phyloP scores from a whole-genome alignment of 2,113 vertebrate genomes.

The Bolborhynchus lineola region DNA sequence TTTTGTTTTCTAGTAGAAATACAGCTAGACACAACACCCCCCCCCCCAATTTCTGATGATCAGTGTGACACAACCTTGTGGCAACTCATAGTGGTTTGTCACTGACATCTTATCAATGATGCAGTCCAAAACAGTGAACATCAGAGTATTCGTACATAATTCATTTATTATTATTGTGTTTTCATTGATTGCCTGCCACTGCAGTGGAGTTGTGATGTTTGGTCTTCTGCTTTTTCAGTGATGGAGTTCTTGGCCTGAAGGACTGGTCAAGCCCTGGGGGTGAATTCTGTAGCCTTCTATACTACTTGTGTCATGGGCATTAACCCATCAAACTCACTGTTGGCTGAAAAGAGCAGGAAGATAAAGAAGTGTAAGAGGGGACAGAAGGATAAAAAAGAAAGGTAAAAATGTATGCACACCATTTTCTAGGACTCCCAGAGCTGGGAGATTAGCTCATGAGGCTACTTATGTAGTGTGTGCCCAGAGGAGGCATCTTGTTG shows the following conservation, averaged over 20 bases:
- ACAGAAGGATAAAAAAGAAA: not conserved
- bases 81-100: not conserved
- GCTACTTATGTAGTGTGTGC: not conserved
- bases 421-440: not conserved
- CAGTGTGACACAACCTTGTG: not conserved
- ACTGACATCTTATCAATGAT: not conserved
- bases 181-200: not conserved
- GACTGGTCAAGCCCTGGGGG: not conserved
- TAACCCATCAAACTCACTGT: not conserved
- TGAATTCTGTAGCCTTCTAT: not conserved
- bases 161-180: not conserved
- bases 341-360: rapidly evolving
- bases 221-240: not conserved
- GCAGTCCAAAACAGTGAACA: not conserved
- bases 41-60: not conserved
- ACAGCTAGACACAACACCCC: not conserved
- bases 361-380: not conserved
- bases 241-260: not conserved
- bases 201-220: not conserved
- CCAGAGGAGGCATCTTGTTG: not conserved
- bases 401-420: not conserved
- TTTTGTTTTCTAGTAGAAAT: not conserved
- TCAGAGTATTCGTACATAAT: not conserved
- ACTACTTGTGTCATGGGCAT: not conserved
- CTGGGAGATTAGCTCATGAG: not conserved